Percentiles rank a stretch among this genome's conserved stretches.
phyloP scores from a whole-genome alignment of 1,140 invertebrate genomes.

The Grapholita molesta region DNA sequence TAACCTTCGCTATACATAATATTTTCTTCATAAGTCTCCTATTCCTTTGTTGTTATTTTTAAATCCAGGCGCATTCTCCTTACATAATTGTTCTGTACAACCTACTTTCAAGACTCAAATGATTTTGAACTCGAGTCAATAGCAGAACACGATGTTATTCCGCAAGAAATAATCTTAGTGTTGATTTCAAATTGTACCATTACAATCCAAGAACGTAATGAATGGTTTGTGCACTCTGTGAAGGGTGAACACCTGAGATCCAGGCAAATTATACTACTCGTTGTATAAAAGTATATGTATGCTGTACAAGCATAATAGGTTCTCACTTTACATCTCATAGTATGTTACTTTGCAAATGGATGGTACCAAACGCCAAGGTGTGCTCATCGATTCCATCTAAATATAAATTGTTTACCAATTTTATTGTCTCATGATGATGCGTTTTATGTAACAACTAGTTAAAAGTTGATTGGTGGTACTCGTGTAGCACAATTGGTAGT shows the following conservation, averaged over 20 bases:
- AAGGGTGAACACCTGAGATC: constrained; percentile 13
- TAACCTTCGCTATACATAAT: neutral
- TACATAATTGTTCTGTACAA: constrained; percentile 5
- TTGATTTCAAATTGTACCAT: constrained; percentile 19
- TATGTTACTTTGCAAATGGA: neutral
- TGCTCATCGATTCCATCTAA: too few species aligned
- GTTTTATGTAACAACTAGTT: too few species aligned
- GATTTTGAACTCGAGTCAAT: constrained; percentile 12
- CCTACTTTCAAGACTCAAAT: constrained; percentile 8
- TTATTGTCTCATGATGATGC: too few species aligned
- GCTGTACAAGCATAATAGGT: neutral
- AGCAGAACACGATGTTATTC: constrained; percentile 7
- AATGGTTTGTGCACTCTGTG: constrained; percentile 13
- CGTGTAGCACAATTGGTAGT: too few species aligned
- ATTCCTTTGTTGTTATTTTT: neutral
- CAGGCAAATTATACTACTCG: constrained; percentile 2
- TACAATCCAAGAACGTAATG: constrained; percentile 12
- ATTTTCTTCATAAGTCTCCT: neutral
- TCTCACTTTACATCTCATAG: neutral
- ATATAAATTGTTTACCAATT: too few species aligned
- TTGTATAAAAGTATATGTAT: neutral
- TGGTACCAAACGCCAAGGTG: too few species aligned
- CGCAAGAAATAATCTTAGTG: constrained; percentile 16
- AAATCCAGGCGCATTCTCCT: neutral
- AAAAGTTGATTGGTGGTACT: too few species aligned